Evolutionary conservation across 2,113 vertebrate genomes (phyloP).

Genomic region (Mormyrus iriodes): DNA sequence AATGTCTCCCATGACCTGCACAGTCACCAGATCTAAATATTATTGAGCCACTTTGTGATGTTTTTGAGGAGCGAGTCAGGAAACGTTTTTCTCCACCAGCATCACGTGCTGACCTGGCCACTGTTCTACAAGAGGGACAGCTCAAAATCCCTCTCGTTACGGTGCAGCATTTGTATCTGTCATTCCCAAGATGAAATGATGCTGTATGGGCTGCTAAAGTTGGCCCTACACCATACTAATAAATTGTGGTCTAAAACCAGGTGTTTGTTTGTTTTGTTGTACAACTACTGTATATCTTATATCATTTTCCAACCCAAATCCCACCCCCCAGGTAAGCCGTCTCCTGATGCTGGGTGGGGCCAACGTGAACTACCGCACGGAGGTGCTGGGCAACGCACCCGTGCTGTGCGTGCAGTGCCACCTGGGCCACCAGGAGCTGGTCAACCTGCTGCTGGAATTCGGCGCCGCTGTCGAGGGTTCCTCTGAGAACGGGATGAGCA

Average conservation of each 20-base stretch:
- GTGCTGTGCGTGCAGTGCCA: conserved; percentile 86
- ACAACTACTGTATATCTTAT: background rate
- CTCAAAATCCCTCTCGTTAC: background rate
- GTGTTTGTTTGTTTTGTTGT: background rate
- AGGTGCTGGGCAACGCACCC: conserved; percentile 87
- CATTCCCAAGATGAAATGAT: background rate
- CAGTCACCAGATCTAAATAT: background rate
- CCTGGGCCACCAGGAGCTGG: conserved; percentile 87
- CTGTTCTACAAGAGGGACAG: background rate
- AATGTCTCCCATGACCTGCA: background rate
- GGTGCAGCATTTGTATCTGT: background rate
- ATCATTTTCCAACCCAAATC: background rate
- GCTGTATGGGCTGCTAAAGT: background rate
- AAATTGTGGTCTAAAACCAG: background rate
- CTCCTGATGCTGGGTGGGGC: conserved; percentile 89
- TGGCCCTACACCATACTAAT: background rate
- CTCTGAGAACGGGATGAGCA: conserved; percentile 80
- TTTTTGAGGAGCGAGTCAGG: background rate
- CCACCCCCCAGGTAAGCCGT: conserved; percentile 77
- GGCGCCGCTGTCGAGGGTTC: conserved; percentile 72
- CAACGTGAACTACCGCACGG: conserved; percentile 86
- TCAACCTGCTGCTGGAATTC: conserved; percentile 78
- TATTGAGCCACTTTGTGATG: background rate
- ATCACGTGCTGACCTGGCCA: background rate
- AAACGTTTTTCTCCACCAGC: background rate